Evolutionary conservation across 2,888 invertebrate species (phyloP).

Genomic region (Napeogenes sylphis): DNA sequence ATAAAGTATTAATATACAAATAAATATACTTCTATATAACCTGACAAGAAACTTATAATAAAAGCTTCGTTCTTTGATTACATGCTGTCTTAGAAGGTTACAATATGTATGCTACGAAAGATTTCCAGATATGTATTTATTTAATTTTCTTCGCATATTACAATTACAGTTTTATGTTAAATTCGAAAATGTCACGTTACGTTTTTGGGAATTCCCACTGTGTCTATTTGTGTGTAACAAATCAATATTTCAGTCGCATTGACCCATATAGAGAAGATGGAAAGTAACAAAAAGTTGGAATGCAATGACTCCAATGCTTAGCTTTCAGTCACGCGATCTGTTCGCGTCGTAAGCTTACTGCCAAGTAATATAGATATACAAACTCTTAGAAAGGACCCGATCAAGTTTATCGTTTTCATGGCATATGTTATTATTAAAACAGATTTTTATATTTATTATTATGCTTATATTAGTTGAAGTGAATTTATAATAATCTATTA

Average conservation of each 20-base stretch:
- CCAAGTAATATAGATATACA: slow-evolving; percentile 42
- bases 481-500: too few species aligned
- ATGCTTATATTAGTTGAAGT: too few species aligned
- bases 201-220: slow-evolving; percentile 1
- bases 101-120: too few species aligned
- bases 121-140: too few species aligned
- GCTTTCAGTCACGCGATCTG: slow-evolving; percentile 67
- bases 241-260: slow-evolving; percentile 56
- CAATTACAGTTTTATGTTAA: too few species aligned
- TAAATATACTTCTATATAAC: background rate
- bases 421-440: too few species aligned
- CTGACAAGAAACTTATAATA: too few species aligned
- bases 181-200: too few species aligned
- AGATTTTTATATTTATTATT: too few species aligned
- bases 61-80: too few species aligned
- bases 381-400: slow-evolving; percentile 42
- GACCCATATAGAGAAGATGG: slow-evolving; percentile 57
- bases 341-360: slow-evolving; percentile 67
- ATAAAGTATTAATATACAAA: background rate
- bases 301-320: slow-evolving; percentile 72
- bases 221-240: slow-evolving; percentile 21
- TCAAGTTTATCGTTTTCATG: background rate
- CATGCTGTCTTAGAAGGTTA: too few species aligned
- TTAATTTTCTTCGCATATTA: too few species aligned
- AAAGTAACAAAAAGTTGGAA: slow-evolving; percentile 44